These are phyloP conservation scores for Cheirogaleus major DNA, from an alignment of 2,797 vertebrate genomes.

Conservation along the genomic window DNA sequence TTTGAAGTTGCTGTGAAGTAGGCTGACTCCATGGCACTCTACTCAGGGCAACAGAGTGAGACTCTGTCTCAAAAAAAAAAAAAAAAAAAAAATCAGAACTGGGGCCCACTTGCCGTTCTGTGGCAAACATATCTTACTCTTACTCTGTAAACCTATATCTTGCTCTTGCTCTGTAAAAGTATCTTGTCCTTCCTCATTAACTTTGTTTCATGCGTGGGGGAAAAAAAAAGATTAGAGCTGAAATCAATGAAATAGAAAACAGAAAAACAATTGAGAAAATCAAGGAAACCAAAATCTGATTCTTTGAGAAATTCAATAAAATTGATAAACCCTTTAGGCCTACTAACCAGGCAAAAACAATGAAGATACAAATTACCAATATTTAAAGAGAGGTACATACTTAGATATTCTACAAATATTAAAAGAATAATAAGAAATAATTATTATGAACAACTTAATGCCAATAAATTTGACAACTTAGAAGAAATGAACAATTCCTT, in stretches of 20 bases:
- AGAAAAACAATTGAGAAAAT: neutral
- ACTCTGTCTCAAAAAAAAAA: too few relatives aligned
- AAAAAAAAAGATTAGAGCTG: too few relatives aligned
- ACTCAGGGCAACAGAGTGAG: too few relatives aligned
- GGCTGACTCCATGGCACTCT: too few relatives aligned
- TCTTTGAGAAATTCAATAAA: neutral
- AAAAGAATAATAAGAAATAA: neutral
- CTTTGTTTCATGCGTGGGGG: too few relatives aligned
- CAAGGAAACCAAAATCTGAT: neutral
- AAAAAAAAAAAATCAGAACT: neutral
- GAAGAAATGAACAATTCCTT: neutral
- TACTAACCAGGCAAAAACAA: neutral
- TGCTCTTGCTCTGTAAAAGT: too few relatives aligned
- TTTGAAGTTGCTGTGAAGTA: too few relatives aligned
- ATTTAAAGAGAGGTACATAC: neutral
- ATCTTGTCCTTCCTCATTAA: too few relatives aligned
- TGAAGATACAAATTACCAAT: neutral
- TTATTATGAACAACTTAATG: neutral
- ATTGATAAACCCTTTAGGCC: neutral
- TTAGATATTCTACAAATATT: neutral
- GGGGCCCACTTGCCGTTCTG: too few relatives aligned
- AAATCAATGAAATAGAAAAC: neutral
- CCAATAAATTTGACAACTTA: neutral
- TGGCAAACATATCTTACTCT: too few relatives aligned
- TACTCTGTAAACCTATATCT: too few relatives aligned